Evolutionary conservation across 2,888 invertebrate species (phyloP).

Genomic region (Andrena dorsata): DNA sequence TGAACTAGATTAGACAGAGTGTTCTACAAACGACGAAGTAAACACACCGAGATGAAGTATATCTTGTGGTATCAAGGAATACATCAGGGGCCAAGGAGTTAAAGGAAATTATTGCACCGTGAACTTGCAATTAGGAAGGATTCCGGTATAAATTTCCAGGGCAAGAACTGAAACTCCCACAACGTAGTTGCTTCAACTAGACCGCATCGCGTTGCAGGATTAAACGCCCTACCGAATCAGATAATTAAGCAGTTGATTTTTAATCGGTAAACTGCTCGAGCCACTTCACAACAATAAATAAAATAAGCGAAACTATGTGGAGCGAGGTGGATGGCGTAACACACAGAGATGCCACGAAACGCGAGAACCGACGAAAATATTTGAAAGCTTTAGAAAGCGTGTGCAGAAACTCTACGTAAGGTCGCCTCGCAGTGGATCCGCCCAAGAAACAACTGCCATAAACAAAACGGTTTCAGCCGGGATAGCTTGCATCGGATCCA

Average conservation of each 20-base stretch:
- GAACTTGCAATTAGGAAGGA: slow-evolving; percentile 22
- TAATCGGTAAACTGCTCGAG: slow-evolving; percentile 24
- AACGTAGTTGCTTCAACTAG: slow-evolving; percentile 6
- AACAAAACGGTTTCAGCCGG: slow-evolving; percentile 1
- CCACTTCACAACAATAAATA: neutral
- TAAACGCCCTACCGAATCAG: slow-evolving; percentile 12
- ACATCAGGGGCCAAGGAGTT: neutral
- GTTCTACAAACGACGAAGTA: neutral
- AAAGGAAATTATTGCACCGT: slow-evolving; percentile 19
- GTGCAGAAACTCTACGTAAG: neutral
- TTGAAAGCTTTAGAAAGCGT: neutral
- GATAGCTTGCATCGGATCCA: neutral
- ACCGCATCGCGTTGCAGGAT: slow-evolving; percentile 6
- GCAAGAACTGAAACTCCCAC: slow-evolving; percentile 15
- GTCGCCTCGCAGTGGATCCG: neutral
- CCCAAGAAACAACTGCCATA: slow-evolving; percentile 7
- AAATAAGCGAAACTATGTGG: no score
- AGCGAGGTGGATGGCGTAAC: no score
- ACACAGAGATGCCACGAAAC: neutral
- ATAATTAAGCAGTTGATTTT: slow-evolving; percentile 40
- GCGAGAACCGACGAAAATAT: neutral
- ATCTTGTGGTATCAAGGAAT: neutral
- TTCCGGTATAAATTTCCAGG: slow-evolving; percentile 32
- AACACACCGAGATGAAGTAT: neutral
- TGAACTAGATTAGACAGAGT: no score